Conservation (phyloP, 2,113 vertebrate species). For the Macrotus californicus region DNA sequence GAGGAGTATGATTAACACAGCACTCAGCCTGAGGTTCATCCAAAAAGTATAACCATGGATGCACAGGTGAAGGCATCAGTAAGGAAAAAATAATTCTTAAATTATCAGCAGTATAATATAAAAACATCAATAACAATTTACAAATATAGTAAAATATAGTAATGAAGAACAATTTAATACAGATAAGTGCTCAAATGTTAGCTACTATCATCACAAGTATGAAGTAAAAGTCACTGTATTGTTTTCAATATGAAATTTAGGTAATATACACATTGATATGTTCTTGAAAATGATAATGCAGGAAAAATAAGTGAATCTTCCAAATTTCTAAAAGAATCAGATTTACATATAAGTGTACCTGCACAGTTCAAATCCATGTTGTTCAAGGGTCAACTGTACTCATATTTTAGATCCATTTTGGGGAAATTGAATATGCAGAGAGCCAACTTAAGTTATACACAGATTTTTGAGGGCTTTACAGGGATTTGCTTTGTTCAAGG, state of each 20-base stretch:
- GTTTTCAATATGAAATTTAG: neutral
- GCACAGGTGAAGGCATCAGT: neutral
- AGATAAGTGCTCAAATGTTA: neutral
- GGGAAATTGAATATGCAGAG: no score
- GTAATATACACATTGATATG: neutral
- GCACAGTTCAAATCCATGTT: neutral
- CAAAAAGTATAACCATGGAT: neutral
- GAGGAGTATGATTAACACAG: neutral
- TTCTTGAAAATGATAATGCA: neutral
- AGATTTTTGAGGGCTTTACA: neutral
- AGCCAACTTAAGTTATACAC: neutral
- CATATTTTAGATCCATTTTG: no score
- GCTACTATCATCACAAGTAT: neutral
- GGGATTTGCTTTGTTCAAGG: neutral
- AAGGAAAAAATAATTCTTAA: neutral
- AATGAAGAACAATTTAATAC: neutral
- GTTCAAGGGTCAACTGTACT: neutral
- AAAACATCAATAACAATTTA: neutral
- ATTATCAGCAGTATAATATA: neutral
- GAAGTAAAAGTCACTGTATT: neutral
- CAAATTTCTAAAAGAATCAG: neutral
- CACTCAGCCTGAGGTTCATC: neutral
- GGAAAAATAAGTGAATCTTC: neutral
- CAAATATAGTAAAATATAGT: neutral
- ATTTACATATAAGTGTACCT: neutral